Percentiles rank a stretch among this genome's conserved stretches.
phyloP scores from a whole-genome alignment of 2,888 invertebrate genomes.

The Erebia ligea region DNA sequence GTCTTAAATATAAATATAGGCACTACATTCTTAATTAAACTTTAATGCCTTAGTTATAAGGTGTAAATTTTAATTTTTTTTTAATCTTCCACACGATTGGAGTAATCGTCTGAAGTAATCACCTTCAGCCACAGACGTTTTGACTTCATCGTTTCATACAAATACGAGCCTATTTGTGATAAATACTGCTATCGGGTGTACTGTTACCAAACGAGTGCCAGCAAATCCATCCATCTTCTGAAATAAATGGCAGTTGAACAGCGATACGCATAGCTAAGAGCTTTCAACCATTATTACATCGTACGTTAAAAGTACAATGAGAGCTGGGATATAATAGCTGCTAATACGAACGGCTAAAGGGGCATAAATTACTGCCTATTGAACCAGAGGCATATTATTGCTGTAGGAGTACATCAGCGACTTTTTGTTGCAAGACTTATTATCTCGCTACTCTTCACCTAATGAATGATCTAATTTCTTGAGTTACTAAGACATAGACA shows the following conservation, averaged over 20 bases:
- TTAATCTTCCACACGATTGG: neutral
- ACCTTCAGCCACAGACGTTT: neutral
- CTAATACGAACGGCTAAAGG: constrained; percentile 31
- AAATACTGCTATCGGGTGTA: neutral
- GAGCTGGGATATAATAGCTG: constrained; percentile 33
- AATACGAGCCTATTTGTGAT: neutral
- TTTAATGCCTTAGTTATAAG: too few species aligned
- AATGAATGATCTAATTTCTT: too few species aligned
- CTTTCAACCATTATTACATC: constrained; percentile 25
- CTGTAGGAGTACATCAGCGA: neutral
- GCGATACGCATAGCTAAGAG: constrained; percentile 24
- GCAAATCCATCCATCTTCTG: constrained; percentile 18
- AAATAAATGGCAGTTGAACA: constrained; percentile 18
- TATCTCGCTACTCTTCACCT: neutral
- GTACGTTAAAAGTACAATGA: constrained; percentile 21
- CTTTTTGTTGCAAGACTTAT: neutral
- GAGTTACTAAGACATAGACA: too few species aligned
- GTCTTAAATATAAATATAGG: too few species aligned
- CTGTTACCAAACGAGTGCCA: constrained; percentile 1
- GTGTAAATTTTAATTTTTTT: too few species aligned
- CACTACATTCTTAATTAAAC: too few species aligned
- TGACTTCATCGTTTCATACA: neutral
- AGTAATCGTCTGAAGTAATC: neutral
- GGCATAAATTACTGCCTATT: constrained; percentile 41
- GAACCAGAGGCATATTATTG: constrained; percentile 36